Base-by-base conservation (phyloP, 2,797 vertebrate genomes). In the Chelon labrosus region DNA sequence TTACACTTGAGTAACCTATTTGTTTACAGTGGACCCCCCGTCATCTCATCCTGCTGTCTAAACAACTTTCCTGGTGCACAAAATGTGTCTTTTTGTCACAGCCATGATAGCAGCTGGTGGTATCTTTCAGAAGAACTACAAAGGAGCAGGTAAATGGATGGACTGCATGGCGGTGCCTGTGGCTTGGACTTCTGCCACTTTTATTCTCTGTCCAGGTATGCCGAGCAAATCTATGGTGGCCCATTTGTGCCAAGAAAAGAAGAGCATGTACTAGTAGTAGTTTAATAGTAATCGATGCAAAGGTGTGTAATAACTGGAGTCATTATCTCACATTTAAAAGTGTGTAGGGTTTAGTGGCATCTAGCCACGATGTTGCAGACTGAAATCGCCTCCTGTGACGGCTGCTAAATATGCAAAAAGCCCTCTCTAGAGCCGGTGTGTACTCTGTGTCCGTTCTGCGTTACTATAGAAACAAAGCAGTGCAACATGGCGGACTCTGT, bases 1-100 rank as follows among this genome's bases (percentile, higher is more conserved):
- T 86, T 77, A 73, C 75, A 76, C 86, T 82, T 79, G 79, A 86
- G 60, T 73, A 55, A 74, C 65, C 74, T 62, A 67, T 70, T 83
- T 80, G 80, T 85, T 83, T 80, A 75, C 62, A 56, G n/a, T 19
- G 47, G 47, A 14, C 16, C 63, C 19, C 31, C 42, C 56, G 52
- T 70, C 80, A 65, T 76, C 73, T 73, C 63, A 38, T 63, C 52
- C 54, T 66, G 63, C 79, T 86, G 77, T 83, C 66, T 50, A 70
- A 82, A 82, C 74, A 87, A 77, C 56, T 77, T 65, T 68, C 61
- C 41, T 41, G 46, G 25, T 54, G 67, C 73, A 69, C n/a, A 47
- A 73, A 75, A 25, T 19, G 19, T 19, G 10, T 20, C 22, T 65
- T 19, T 50, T 17, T 51, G 52, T 57, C 39, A 60, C 49, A 20